Evolutionary conservation across 2,797 vertebrate species (phyloP), one percentile per base, ranked within the genome.

Genomic region (Limnodromus scolopaceus): DNA sequence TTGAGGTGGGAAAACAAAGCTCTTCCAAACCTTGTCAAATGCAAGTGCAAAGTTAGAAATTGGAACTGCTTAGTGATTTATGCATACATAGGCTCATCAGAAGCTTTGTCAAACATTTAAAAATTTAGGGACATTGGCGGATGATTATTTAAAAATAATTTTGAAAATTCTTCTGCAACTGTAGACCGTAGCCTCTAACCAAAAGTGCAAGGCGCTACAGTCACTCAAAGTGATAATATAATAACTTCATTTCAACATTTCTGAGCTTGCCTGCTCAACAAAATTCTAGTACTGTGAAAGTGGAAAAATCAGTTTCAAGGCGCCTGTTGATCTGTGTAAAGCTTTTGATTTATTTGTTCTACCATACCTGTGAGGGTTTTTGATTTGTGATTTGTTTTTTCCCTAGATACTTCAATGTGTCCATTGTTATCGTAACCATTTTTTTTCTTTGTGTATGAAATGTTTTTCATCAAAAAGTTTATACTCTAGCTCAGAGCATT

Each of bases 1-100:
- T 69, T 90, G 24, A 84, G 81, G 25, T 63, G 58, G 70, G 27
- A 81, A 79, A 55, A 76, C 20, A 83, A 89, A 89, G 43, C 53
- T 75, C 9, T 27, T 88, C 49, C 46, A 87, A 76, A 88, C 41
- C 57, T 70, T 89, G 66, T 82, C 80, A 86, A 70, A 66, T 58
- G 45, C 19, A 65, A 74, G 46, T 54, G 57, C 28, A 34, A 63
- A 38, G 58, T 87, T 79, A 46, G n/a, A 84, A 46, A 16, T 24
- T 48, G 24, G 68, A 85, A 38, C 46, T 79, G 30, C 39, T 87
- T 83, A 63, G 65, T 32, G 38, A 76, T 72, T 82, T 79, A 54
- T 9, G 15, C 10, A 39, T 25, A 28, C 3, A n/a, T 6, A 72
- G 43, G 16, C 38, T 89, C 34, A 45, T 45, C 16, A 70, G 38